A percentile compares a stretch with the other conserved stretches of the same genome.
Conservation (phyloP, 1,140 invertebrate genomes). For the Sitophilus oryzae region DNA sequence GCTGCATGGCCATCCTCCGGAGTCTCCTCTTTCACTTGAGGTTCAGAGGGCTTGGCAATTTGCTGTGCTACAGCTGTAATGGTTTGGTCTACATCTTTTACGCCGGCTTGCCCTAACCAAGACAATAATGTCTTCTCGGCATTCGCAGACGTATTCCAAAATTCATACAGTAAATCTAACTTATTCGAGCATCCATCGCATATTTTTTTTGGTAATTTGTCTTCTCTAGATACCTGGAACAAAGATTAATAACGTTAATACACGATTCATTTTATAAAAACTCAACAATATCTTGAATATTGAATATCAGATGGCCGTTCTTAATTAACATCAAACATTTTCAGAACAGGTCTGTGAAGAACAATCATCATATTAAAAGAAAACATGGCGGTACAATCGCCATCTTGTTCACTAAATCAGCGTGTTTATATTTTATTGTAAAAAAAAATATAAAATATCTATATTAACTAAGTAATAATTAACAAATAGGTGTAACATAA, state of each 20-base stretch:
- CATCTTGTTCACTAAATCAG: no score
- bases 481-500: neutral
- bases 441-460: no score
- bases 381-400: no score
- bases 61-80: conserved; percentile 25
- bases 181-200: conserved; percentile 55
- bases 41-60: conserved; percentile 23
- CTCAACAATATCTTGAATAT: neutral
- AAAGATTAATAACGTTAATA: conserved; percentile 23
- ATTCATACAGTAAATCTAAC: conserved; percentile 55
- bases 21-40: conserved; percentile 35
- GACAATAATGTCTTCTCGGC: conserved; percentile 53
- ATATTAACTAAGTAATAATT: neutral
- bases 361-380: conserved; percentile 14
- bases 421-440: no score
- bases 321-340: conserved; percentile 10
- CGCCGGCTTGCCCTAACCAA: conserved; percentile 47
- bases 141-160: conserved; percentile 53
- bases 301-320: conserved; percentile 18
- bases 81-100: conserved; percentile 38
- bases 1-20: conserved; percentile 7
- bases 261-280: neutral
- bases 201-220: conserved; percentile 57
- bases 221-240: conserved; percentile 50
- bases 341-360: conserved; percentile 23